Conservation (phyloP, 2,113 vertebrate species). For the Prolemur simus region DNA sequence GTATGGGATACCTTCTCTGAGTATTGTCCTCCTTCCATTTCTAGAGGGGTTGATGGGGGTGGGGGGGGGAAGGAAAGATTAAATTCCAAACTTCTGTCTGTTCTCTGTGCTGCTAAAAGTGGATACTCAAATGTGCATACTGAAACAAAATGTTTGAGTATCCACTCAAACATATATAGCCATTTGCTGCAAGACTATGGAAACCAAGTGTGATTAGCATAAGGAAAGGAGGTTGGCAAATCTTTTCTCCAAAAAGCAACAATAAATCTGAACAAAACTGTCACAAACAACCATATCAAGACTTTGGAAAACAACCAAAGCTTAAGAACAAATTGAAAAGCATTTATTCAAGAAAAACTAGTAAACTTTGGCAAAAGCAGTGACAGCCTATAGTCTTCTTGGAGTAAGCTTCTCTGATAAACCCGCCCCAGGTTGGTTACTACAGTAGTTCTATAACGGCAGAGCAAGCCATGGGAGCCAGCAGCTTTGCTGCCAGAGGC, state of each 20-base stretch:
- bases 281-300: background rate
- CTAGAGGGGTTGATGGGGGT: background rate
- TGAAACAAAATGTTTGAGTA: no score
- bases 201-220: background rate
- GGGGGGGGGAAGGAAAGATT: background rate
- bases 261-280: background rate
- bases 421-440: no score
- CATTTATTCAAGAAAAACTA: background rate
- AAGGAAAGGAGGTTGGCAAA: background rate
- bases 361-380: background rate
- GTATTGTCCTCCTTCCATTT: background rate
- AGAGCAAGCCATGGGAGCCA: background rate
- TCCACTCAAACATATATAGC: background rate
- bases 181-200: background rate
- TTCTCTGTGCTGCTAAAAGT: background rate
- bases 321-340: background rate
- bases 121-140: background rate
- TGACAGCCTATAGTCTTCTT: background rate
- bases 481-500: background rate
- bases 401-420: background rate
- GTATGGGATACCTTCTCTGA: background rate
- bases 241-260: background rate
- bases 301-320: conserved; percentile 16
- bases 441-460: background rate
- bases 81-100: background rate